Conservation (phyloP, 2,797 vertebrate genomes). For the Melanotaenia boesemani region DNA sequence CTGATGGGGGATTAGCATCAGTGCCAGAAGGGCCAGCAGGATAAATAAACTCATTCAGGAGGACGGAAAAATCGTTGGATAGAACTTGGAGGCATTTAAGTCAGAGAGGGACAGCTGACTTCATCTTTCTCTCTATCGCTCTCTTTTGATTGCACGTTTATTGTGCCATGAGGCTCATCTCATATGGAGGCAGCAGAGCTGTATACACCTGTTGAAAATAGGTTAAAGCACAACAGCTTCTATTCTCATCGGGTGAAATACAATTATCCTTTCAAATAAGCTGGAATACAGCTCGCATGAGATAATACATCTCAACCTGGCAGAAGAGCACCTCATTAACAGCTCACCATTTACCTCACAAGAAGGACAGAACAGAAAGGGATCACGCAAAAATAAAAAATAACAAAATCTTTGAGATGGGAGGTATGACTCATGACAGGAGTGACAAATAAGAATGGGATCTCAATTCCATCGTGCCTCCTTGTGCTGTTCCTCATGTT, state of each 20-base stretch:
- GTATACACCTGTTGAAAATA: conserved; percentile 11
- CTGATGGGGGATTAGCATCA: neutral
- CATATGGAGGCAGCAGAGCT: conserved; percentile 24
- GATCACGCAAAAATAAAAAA: conserved; percentile 1
- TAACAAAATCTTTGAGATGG: conserved; percentile 42
- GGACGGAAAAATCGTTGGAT: neutral
- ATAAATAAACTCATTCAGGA: neutral
- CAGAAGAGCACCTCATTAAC: conserved; percentile 47
- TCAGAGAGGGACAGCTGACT: neutral
- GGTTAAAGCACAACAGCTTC: conserved; percentile 18
- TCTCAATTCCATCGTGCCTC: conserved; percentile 47
- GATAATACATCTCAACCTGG: conserved; percentile 49
- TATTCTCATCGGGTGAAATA: conserved; percentile 26
- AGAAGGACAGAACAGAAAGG: conserved; percentile 48
- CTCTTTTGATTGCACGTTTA: conserved; percentile 12
- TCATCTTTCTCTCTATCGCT: neutral
- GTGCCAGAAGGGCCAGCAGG: neutral
- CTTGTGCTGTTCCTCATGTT: conserved; percentile 40
- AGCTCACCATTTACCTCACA: conserved; percentile 32
- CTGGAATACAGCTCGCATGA: conserved; percentile 31
- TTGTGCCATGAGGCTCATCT: conserved; percentile 36
- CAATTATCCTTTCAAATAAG: conserved; percentile 46
- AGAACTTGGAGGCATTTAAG: neutral
- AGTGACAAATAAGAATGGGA: conserved; percentile 44
- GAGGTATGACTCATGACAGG: conserved; percentile 40